Conservation (phyloP, 92 coral and sea anemone species). For the Paragorgia papillata region DNA sequence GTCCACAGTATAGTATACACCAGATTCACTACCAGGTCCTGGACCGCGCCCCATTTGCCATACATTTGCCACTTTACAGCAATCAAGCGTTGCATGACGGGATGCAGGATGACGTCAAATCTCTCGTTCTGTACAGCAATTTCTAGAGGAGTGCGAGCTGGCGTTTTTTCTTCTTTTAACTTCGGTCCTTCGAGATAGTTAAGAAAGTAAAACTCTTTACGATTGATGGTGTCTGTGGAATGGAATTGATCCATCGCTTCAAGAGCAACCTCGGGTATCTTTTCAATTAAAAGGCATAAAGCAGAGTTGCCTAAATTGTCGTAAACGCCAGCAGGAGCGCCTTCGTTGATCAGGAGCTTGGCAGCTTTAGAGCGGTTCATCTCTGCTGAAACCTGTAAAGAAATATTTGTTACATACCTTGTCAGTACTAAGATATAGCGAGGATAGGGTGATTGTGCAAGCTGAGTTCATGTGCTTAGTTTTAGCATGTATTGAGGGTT, state of each 20-base stretch:
- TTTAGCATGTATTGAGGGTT: no score
- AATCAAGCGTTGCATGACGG: conserved; percentile 12
- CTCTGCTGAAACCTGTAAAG: conserved; percentile 23
- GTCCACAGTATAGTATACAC: conserved; percentile 34
- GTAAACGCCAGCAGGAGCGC: conserved; percentile 70
- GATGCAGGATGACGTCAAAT: conserved; percentile 35
- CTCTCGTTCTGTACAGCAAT: conserved; percentile 46
- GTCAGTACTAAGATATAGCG: no score
- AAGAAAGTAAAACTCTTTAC: conserved; percentile 35
- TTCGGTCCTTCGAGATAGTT: conserved; percentile 38
- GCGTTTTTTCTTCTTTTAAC: conserved; percentile 7
- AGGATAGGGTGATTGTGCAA: no score
- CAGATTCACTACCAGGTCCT: conserved; percentile 11
- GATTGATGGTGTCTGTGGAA: conserved; percentile 24
- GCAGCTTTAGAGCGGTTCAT: conserved; percentile 51
- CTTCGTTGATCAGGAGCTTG: conserved; percentile 58
- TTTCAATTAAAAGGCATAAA: conserved; percentile 60
- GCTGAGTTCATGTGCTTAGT: no score
- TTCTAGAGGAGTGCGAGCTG: conserved; percentile 38
- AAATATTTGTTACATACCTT: no score
- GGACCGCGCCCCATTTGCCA: conserved; percentile 5
- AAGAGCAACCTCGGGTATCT: conserved; percentile 66
- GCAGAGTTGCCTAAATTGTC: conserved; percentile 72
- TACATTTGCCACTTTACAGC: neutral
- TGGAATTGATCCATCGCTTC: conserved; percentile 37